Evolutionary conservation across 2,113 vertebrate genomes (phyloP), one percentile per base, ranked within the genome.

Genomic region (Petrocephalus zakoni): DNA sequence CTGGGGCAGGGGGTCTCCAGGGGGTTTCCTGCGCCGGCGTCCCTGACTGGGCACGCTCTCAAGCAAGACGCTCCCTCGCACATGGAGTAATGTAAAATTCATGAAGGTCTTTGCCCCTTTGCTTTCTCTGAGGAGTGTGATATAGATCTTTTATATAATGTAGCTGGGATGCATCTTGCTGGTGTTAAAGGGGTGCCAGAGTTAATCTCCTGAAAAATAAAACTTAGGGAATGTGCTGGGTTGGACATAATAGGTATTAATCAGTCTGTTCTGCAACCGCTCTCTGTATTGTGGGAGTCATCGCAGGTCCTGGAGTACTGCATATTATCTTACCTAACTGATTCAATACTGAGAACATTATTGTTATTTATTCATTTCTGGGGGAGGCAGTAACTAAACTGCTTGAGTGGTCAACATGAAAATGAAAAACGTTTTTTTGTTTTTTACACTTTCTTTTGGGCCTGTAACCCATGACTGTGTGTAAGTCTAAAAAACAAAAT

Each of bases 211-310:
- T 42, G 17, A 78, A 78, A 42, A 78, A 78, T 78, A 78, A 78
- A 78, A 78, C 72, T 34, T 78, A 78, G 72, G 72, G 72, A 42
- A 78, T 37, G 72, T 78, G 72, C 34, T 0, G 37, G 72, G 72
- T 78, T 42, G 72, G 72, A 42, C 72, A 42, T 19, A 42, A 78
- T 78, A 19, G 34, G 34, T 78, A 42, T 42, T 34, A 37, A 37
- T 78, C 72, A 78, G 34, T 78, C 34, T 37, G 34, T 78, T 78
- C 34, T 19, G 34, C 37, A 78, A 78, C 91, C 95, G 29, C 34
- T 37, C 1, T 78, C 34, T 78, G 17, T 37, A 1, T 78, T 13
- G 7, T 15, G 72, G 34, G 3, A 42, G 34, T 19, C 72, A 78
- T 29, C 72, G 5, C 34, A 8, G 17, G 34, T 42, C 72, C 15